Conservation (phyloP, 1,140 invertebrate species). For the Macrostomum lignano region DNA sequence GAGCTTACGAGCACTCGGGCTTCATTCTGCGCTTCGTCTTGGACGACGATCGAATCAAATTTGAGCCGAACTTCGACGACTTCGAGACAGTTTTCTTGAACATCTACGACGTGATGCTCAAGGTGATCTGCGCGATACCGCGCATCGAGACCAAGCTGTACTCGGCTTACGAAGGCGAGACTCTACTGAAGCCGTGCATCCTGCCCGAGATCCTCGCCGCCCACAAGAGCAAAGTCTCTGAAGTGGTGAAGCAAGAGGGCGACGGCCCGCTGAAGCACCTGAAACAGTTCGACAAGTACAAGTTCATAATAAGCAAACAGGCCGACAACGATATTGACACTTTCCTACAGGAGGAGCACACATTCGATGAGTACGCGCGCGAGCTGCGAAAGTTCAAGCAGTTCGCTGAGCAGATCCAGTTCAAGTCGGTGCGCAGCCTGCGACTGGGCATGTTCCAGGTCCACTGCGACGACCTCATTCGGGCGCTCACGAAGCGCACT, state of each 20-base stretch:
- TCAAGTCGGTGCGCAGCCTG: slow-evolving; percentile 27
- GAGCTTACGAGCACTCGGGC: slow-evolving; percentile 34
- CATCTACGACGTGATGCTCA: slow-evolving; percentile 41
- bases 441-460: slow-evolving; percentile 57
- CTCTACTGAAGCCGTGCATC: slow-evolving; percentile 20
- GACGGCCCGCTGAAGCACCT: slow-evolving; percentile 18
- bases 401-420: slow-evolving; percentile 22
- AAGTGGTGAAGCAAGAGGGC: slow-evolving; percentile 17
- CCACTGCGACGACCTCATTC: slow-evolving; percentile 47
- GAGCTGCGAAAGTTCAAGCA: slow-evolving; percentile 22
- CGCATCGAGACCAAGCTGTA: slow-evolving; percentile 38
- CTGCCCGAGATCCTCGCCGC: slow-evolving; percentile 19
- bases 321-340: slow-evolving; percentile 34
- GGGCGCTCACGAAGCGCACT: slow-evolving; percentile 38
- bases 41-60: slow-evolving; percentile 38
- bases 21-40: slow-evolving; percentile 42
- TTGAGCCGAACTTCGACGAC: slow-evolving; percentile 47
- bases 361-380: slow-evolving; percentile 22
- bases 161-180: slow-evolving; percentile 31
- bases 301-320: slow-evolving; percentile 36
- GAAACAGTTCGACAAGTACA: slow-evolving; percentile 38
- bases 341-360: slow-evolving; percentile 18
- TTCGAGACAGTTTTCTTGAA: slow-evolving; percentile 40
- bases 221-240: slow-evolving; percentile 16
- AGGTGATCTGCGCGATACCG: slow-evolving; percentile 38